A percentile compares a stretch with the other conserved stretches of the same genome.
Evolutionary conservation across 2,888 invertebrate genomes (phyloP).

Genomic region (Phyllotreta cruciferae): DNA sequence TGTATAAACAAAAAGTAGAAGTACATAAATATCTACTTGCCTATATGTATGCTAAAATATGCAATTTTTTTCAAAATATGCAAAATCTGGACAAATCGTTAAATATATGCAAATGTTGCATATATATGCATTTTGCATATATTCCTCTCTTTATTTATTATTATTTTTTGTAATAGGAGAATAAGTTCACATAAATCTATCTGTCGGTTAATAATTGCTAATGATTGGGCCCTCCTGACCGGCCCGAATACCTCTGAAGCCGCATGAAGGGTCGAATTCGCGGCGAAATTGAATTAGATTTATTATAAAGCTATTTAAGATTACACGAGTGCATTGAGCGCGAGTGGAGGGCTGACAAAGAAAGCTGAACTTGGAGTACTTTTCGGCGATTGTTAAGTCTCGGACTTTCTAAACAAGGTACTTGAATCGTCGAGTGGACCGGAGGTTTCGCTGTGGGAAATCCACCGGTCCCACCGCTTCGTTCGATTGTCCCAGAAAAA

Average conservation of each 20-base stretch:
- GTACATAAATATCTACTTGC: too few species aligned
- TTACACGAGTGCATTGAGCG: slow-evolving; percentile 44
- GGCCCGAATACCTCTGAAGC: slow-evolving; percentile 19
- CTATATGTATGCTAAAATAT: too few species aligned
- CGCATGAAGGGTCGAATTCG: slow-evolving; percentile 39
- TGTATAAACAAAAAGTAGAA: too few species aligned
- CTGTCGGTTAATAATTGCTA: slow-evolving; percentile 17
- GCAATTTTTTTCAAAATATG: too few species aligned
- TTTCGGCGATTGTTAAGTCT: slow-evolving; percentile 44
- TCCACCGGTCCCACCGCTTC: slow-evolving; percentile 50
- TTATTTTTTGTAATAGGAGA: too few species aligned
- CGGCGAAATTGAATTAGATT: slow-evolving; percentile 43
- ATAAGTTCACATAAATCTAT: slow-evolving; percentile 14
- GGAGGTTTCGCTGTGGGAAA: slow-evolving; percentile 54
- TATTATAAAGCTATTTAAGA: slow-evolving; percentile 44
- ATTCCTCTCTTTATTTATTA: too few species aligned
- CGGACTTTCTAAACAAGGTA: slow-evolving; percentile 48
- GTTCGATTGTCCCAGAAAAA: slow-evolving; percentile 37
- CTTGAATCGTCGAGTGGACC: slow-evolving; percentile 53
- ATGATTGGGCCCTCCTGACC: slow-evolving; percentile 16
- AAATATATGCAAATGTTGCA: too few species aligned
- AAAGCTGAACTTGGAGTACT: slow-evolving; percentile 49
- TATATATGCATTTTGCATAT: too few species aligned
- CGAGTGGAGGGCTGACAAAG: slow-evolving; percentile 47
- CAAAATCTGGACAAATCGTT: too few species aligned